Evolutionary conservation across 92 coral and sea anemone genomes (phyloP).

Genomic region (Chrysogorgia sp.): DNA sequence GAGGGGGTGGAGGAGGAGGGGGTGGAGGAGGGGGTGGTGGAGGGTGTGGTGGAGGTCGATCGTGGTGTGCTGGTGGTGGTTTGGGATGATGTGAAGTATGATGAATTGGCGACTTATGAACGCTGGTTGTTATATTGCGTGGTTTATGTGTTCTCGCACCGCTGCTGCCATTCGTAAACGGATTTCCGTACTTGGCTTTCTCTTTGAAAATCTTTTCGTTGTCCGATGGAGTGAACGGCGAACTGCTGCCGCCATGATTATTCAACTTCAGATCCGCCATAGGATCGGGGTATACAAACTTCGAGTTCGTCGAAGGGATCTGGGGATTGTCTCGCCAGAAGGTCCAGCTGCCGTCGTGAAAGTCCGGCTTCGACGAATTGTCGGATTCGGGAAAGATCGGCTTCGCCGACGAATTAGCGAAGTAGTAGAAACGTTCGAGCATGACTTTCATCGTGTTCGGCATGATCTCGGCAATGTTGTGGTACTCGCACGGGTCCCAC

Average conservation of each 20-base stretch:
- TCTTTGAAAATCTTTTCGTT: slow-evolving; percentile 47
- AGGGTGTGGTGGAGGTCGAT: slow-evolving; percentile 3
- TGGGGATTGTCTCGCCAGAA: slow-evolving; percentile 80
- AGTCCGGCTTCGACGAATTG: slow-evolving; percentile 79
- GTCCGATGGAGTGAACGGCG: slow-evolving; percentile 25
- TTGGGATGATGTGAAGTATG: slow-evolving; percentile 10
- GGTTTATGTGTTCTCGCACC: not conserved
- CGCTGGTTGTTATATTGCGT: not conserved
- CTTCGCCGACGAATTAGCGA: slow-evolving; percentile 63
- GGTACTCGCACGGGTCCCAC: slow-evolving; percentile 99
- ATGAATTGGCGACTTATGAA: not conserved
- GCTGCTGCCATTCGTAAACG: slow-evolving; percentile 1
- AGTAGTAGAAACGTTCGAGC: slow-evolving; percentile 86
- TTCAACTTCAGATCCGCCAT: slow-evolving; percentile 77
- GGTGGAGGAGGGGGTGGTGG: slow-evolving; percentile 30
- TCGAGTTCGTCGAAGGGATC: slow-evolving; percentile 72
- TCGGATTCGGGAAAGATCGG: slow-evolving; percentile 84
- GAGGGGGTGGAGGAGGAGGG: slow-evolving; percentile 11
- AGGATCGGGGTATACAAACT: slow-evolving; percentile 82
- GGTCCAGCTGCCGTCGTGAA: slow-evolving; percentile 89
- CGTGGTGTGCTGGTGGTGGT: slow-evolving; percentile 15
- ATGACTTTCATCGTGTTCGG: slow-evolving; percentile 95
- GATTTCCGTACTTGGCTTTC: slow-evolving; percentile 12
- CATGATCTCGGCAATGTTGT: slow-evolving; percentile 95
- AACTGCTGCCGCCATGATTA: slow-evolving; percentile 57